A percentile compares a stretch with the other conserved stretches of the same genome.
These are phyloP conservation scores for Lutraria lutraria DNA, from an alignment of 2,888 invertebrate species.

Conservation along the genomic window DNA sequence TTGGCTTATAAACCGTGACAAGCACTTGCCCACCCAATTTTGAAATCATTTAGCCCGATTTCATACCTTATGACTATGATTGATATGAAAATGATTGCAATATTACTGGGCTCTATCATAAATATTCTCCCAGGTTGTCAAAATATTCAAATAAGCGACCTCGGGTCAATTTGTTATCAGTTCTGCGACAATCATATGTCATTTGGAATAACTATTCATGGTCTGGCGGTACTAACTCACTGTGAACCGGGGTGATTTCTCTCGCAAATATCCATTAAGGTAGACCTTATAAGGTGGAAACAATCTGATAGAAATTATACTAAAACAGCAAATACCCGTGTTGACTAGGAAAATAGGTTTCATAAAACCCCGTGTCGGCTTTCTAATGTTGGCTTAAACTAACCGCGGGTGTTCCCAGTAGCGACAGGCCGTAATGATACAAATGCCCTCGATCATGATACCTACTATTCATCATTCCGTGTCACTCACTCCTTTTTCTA, in stretches of 20 bases:
- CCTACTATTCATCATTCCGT: constrained; percentile 49
- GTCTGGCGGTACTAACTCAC: constrained; percentile 50
- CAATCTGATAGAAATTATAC: constrained; percentile 52
- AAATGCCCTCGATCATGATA: constrained; percentile 49
- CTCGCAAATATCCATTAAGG: constrained; percentile 37
- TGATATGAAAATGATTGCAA: constrained; percentile 63
- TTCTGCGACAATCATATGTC: constrained; percentile 58
- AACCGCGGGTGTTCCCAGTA: constrained; percentile 41
- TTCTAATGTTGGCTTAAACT: constrained; percentile 54
- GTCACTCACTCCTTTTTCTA: constrained; percentile 59
- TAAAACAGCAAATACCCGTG: constrained; percentile 54
- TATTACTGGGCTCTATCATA: constrained; percentile 56
- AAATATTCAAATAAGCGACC: constrained; percentile 62
- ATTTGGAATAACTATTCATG: constrained; percentile 54
- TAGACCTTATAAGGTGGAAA: constrained; percentile 46
- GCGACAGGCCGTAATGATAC: constrained; percentile 60
- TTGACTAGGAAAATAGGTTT: constrained; percentile 28
- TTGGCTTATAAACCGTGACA: constrained; percentile 50
- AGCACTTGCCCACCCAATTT: constrained; percentile 68
- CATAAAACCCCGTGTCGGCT: constrained; percentile 53
- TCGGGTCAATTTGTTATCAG: constrained; percentile 59
- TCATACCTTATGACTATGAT: constrained; percentile 55
- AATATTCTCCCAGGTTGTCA: constrained; percentile 62
- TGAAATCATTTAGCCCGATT: constrained; percentile 65
- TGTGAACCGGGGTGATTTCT: constrained; percentile 38